Base-by-base conservation (phyloP, 1,140 invertebrate species). In the Diorhabda sublineata region DNA sequence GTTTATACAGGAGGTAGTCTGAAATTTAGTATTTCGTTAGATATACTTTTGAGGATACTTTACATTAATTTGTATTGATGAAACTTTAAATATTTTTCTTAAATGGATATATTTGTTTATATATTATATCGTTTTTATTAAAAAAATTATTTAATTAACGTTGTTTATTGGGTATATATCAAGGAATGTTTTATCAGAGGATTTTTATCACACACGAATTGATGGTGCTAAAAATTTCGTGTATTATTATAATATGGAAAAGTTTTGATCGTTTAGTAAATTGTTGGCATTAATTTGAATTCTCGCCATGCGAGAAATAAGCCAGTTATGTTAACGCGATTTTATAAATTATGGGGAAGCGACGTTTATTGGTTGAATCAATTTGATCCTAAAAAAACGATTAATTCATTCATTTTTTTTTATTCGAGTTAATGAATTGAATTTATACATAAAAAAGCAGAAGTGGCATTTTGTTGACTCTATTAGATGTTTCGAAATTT, bases 311-410 rank as follows among this genome's bases (percentile, higher is more conserved):
- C 47, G n/a, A 52, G 4, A 52, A 52, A 52, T 52, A 52, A 52
- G n/a, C 47, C 47, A 52, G 47, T 52, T 52, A 52, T 52, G 47
- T 52, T 52, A 52, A 52, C 47, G n/a, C 47, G 47, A 52, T 52
- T 52, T 52, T 52, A 52, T 52, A 52, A 52, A 52, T 8, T 52
- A 52, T 3, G 47, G n/a, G 47, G 47, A 52, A 52, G n/a, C 4
- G 47, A 52, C 3, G n/a, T 52, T 52, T 52, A 52, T 52, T 52
- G 47, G 47, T 52, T 52, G 6, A 52, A 52, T 52, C 47, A 6
- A 52, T 52, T 52, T 26, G 26, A 26, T 0, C 1, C 26, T 1
- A 26, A 1, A 26, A 26, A 26, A 26, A 26, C 26, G 26, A 26
- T 26, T 26, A 26, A 26, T 26, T 26, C 26, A 26, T 26, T 26